Evolutionary conservation across 2,888 invertebrate genomes (phyloP).

Genomic region (Apomyelois bistriatella): DNA sequence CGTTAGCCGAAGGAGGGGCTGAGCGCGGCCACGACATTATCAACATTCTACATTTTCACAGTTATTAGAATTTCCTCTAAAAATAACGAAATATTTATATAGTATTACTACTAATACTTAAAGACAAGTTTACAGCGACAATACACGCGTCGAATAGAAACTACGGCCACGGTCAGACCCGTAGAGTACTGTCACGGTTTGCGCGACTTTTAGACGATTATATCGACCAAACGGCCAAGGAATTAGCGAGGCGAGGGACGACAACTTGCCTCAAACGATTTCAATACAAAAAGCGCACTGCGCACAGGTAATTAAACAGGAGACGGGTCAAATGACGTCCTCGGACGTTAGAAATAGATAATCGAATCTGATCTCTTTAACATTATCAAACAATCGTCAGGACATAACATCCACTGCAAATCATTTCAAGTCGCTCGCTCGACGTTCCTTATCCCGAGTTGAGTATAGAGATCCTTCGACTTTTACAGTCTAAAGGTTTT

Average conservation of each 20-base stretch:
- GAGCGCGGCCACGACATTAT: constrained; percentile 1
- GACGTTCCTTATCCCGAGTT: too few relatives aligned
- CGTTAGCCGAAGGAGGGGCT: constrained; percentile 21
- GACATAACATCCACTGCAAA: too few relatives aligned
- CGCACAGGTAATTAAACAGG: not conserved
- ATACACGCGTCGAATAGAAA: not conserved
- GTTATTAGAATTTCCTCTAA: not conserved
- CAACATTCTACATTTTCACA: not conserved
- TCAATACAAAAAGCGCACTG: not conserved
- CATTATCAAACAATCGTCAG: too few relatives aligned
- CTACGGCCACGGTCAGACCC: not conserved
- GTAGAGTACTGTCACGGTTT: not conserved
- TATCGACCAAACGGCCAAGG: not conserved
- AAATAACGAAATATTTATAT: not conserved
- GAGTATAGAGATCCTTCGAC: too few relatives aligned
- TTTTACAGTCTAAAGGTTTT: too few relatives aligned
- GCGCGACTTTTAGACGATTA: not conserved
- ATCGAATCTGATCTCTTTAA: too few relatives aligned
- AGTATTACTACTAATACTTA: constrained; percentile 4
- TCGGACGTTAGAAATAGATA: too few relatives aligned
- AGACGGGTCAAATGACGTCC: too few relatives aligned
- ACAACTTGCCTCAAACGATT: not conserved
- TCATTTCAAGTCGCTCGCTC: too few relatives aligned
- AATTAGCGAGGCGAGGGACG: not conserved
- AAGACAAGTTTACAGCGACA: not conserved